phyloP scores from a whole-genome alignment of 64 coral and sea anemone species.

The Montipora foliosa region DNA sequence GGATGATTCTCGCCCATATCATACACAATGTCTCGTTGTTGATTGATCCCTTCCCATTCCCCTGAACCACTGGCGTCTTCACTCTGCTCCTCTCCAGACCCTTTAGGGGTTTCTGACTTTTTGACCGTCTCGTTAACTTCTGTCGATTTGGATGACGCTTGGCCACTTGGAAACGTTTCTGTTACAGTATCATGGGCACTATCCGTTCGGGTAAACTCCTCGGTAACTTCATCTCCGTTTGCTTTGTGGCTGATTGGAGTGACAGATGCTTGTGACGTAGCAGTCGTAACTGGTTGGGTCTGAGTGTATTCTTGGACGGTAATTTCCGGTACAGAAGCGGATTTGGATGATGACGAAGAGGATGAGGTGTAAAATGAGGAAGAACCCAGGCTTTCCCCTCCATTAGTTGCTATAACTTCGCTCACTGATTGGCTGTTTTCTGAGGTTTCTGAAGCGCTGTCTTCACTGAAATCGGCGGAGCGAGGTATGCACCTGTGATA shows the following conservation, averaged over 20 bases:
- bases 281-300: constrained; percentile 20
- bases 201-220: constrained; percentile 15
- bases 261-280: constrained; percentile 41
- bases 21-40: constrained; percentile 20
- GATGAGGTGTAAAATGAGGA: constrained; percentile 12
- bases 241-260: constrained; percentile 1
- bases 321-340: constrained; percentile 18
- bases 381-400: background rate
- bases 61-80: constrained; percentile 37
- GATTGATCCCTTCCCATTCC: background rate
- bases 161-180: constrained; percentile 16
- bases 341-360: constrained; percentile 19
- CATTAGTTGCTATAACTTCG: constrained; percentile 36
- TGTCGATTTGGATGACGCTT: constrained; percentile 4
- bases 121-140: constrained; percentile 43
- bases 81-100: background rate
- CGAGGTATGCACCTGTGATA: constrained; percentile 25
- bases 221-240: constrained; percentile 16
- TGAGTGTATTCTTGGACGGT: background rate
- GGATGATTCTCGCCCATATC: background rate
- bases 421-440: constrained; percentile 43
- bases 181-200: constrained; percentile 1
- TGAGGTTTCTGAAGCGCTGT: background rate
- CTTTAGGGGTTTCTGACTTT: constrained; percentile 50
- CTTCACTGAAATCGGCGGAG: background rate